Conservation (phyloP, 2,113 vertebrate genomes). For the Artemisiospiza belli region DNA sequence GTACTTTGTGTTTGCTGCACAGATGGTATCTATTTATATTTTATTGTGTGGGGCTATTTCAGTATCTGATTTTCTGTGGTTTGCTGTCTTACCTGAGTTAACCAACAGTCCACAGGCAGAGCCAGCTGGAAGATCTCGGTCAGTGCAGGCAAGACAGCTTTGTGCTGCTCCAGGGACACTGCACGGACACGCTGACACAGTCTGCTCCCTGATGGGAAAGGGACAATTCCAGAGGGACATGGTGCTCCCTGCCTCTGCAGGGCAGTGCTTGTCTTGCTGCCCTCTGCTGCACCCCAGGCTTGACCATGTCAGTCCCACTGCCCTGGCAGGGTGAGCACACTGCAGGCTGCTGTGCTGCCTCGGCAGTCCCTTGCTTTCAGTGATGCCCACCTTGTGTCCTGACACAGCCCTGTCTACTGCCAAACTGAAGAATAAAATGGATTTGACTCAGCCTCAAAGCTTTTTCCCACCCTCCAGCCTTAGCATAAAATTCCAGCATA, state of each 20-base stretch:
- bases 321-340: background rate
- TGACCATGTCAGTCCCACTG: too few species aligned
- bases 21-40: background rate
- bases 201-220: background rate
- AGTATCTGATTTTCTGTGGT: background rate
- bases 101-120: background rate
- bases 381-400: background rate
- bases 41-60: background rate
- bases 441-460: background rate
- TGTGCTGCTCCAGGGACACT: background rate
- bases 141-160: background rate
- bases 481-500: background rate
- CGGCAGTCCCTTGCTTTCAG: background rate
- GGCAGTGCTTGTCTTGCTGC: background rate
- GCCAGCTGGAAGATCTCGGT: background rate
- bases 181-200: fast-evolving
- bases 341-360: background rate
- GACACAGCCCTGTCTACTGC: background rate
- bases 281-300: background rate
- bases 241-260: background rate
- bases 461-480: background rate
- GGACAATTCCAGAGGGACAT: background rate
- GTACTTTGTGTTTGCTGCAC: background rate
- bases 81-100: background rate
- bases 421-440: background rate